phyloP scores from a whole-genome alignment of 2,888 invertebrate genomes.

The Tinea semifulvella region DNA sequence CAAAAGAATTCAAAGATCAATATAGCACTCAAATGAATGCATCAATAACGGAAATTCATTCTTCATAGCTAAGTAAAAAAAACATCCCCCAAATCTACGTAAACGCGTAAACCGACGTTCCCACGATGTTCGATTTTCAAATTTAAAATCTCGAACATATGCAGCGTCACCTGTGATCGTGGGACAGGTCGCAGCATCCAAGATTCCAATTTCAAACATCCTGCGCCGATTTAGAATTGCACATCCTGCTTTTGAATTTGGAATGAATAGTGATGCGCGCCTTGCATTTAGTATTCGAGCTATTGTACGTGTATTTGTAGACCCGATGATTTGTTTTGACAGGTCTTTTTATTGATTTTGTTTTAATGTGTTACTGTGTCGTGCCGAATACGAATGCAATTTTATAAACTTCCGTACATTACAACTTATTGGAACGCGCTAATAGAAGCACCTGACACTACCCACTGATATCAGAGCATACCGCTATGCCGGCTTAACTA shows the following conservation, averaged over 20 bases:
- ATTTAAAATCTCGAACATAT: slow-evolving; percentile 25
- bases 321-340: background rate
- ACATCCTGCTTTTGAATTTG: slow-evolving; percentile 34
- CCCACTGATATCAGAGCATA: no score
- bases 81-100: slow-evolving; percentile 36
- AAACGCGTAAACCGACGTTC: slow-evolving; percentile 48
- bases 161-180: slow-evolving; percentile 55
- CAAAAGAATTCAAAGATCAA: slow-evolving; percentile 19
- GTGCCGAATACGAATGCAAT: no score
- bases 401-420: no score
- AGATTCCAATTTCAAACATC: slow-evolving; percentile 29
- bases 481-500: no score
- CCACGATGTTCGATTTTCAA: slow-evolving; percentile 43
- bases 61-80: slow-evolving; percentile 23
- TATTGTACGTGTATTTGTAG: no score
- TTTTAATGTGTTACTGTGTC: background rate
- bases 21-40: slow-evolving; percentile 30
- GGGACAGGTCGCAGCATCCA: slow-evolving; percentile 44
- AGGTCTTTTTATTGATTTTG: background rate
- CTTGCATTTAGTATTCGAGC: no score
- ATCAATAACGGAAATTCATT: slow-evolving; percentile 30
- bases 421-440: no score
- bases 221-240: slow-evolving; percentile 42
- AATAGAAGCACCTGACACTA: no score
- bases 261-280: slow-evolving; percentile 3